Evolutionary conservation across 2,888 invertebrate genomes (phyloP), one percentile per base, ranked within the genome.

Genomic region (Cyclophora punctaria): DNA sequence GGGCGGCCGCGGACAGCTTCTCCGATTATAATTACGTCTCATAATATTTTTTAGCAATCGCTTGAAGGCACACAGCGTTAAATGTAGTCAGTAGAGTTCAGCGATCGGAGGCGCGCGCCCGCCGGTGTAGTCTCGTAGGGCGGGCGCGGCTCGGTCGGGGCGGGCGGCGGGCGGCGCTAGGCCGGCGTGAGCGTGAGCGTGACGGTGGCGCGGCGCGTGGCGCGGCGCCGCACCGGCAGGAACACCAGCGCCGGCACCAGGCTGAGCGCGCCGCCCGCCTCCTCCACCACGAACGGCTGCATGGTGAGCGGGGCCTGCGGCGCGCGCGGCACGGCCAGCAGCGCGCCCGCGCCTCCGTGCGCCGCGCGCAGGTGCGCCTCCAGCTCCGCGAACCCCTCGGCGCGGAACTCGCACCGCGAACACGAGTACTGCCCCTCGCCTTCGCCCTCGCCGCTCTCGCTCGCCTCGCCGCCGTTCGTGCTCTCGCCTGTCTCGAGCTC

Each of bases 141-240:
- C 72, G 74, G 67, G 73, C 73, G 75, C 75, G 71, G 66, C 68
- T 64, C 64, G 63, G 51, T 53, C 49, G 48, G 53, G 55, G 47
- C 47, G 37, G 48, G 54, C 50, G 58, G 53, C 56, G 55, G 60
- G 59, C 64, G 64, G 61, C 62, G 71, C 88, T 94, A 96, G 90
- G 97, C 96, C 73, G 98, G 98, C 80, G 96, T 97, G 68, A 98
- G 93, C 80, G 94, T 96, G 80, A 98, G 96, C 81, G 97, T 96
- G 73, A 96, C 94, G 67, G 96, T 96, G 69, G 97, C 91, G 66
- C 95, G 94, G 75, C 94, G 93, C 75, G 93, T 94, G 72, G 97
- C 92, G 81, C 95, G 93, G 78, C 95, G 93, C 65, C 94, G 93
- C 75, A 98, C 97, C 59, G 98, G 98, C 88, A 98, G 92, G 89